A percentile compares a stretch with the other conserved stretches of the same genome.
phyloP scores from a whole-genome alignment of 2,888 invertebrate species.

The Calameuta idolon region DNA sequence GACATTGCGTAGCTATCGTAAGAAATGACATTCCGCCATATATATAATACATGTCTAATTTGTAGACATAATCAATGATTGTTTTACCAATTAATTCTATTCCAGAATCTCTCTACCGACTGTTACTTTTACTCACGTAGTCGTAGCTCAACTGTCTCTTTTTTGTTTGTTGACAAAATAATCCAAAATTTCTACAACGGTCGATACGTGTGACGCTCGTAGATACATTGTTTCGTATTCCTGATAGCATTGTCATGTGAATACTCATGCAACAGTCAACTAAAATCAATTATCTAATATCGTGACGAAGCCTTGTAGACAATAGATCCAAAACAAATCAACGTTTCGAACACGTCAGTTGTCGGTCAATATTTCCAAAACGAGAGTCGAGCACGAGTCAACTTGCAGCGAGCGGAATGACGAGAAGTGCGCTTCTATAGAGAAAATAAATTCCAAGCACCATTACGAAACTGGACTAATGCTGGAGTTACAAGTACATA shows the following conservation, averaged over 20 bases:
- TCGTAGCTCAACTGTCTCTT: too few species aligned
- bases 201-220: not conserved
- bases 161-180: not conserved
- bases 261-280: constrained; percentile 13
- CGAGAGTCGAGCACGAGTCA: not conserved
- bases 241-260: not conserved
- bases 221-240: not conserved
- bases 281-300: constrained; percentile 23
- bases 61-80: not conserved
- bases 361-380: constrained; percentile 13
- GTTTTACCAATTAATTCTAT: not conserved
- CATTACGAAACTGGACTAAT: not conserved
- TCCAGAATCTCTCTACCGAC: not conserved
- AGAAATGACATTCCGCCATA: too few species aligned
- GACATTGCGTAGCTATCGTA: too few species aligned
- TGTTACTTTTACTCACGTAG: too few species aligned
- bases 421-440: not conserved
- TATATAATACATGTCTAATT: not conserved
- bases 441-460: not conserved
- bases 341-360: constrained; percentile 12
- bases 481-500: not conserved
- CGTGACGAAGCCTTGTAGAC: not conserved
- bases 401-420: not conserved
- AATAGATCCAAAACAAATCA: constrained; percentile 26
- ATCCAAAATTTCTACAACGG: not conserved